These are phyloP conservation scores for Pediacus dermestoides DNA, from an alignment of 2,888 invertebrate species.

Conservation along the genomic window DNA sequence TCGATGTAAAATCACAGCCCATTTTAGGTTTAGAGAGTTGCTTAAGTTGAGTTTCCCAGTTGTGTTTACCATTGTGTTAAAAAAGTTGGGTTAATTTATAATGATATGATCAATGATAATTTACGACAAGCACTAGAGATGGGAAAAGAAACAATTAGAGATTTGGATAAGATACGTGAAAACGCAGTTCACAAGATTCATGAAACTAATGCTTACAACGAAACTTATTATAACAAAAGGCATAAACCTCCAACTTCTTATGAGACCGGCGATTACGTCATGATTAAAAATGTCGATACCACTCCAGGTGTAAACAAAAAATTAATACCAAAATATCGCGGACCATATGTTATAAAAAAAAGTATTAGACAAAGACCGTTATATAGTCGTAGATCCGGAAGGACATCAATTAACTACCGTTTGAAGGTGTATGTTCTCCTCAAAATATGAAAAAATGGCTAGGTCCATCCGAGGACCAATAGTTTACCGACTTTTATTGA, in stretches of 20 bases:
- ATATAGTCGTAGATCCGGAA: constrained; percentile 23
- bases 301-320: constrained; percentile 25
- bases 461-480: too few relatives aligned
- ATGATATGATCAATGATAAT: constrained; percentile 11
- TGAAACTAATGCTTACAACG: constrained; percentile 17
- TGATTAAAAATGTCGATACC: constrained; percentile 22
- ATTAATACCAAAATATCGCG: constrained; percentile 24
- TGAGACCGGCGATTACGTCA: constrained; percentile 21
- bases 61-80: too few relatives aligned
- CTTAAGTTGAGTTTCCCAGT: too few relatives aligned
- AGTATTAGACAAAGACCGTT: constrained; percentile 26
- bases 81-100: constrained; percentile 16
- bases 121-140: constrained; percentile 7
- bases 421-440: constrained; percentile 16
- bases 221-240: constrained; percentile 15
- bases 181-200: constrained; percentile 16
- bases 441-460: constrained; percentile 16
- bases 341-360: constrained; percentile 24
- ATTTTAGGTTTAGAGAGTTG: too few relatives aligned
- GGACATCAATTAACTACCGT: constrained; percentile 20
- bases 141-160: constrained; percentile 1
- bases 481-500: too few relatives aligned
- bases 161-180: constrained; percentile 8
- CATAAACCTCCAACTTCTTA: constrained; percentile 16
- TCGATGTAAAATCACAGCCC: too few relatives aligned